Percentiles rank a stretch among this genome's conserved stretches.
Conservation (phyloP, 2,888 invertebrate genomes). For the Caenorhabditis sp. region DNA sequence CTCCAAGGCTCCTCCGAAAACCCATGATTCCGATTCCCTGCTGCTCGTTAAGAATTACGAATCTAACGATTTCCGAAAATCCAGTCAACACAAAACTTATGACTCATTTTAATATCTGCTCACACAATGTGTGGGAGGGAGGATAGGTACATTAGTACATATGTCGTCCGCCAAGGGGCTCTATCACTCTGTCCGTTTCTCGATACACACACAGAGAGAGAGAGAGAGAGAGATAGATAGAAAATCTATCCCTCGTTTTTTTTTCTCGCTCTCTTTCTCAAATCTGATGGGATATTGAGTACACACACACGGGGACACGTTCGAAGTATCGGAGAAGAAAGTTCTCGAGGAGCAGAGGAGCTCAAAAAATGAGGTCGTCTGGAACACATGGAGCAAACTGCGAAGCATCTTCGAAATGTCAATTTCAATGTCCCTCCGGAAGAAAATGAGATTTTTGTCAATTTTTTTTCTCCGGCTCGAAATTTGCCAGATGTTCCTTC, state of each 20-base stretch:
- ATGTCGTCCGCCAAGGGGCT: not conserved
- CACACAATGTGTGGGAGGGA: not conserved
- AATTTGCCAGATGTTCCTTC: not conserved
- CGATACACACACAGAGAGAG: too few species aligned
- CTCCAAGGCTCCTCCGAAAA: too few species aligned
- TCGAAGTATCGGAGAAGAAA: too few species aligned
- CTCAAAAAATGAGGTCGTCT: not conserved
- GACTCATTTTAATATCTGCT: not conserved
- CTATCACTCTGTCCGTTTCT: not conserved
- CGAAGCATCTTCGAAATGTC: not conserved
- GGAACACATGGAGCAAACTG: not conserved
- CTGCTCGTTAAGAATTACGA: too few species aligned
- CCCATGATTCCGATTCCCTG: too few species aligned
- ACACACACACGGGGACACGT: not conserved
- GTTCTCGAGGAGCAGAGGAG: not conserved
- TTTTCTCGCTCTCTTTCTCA: not conserved
- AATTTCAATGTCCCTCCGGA: too few species aligned
- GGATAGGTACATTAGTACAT: constrained; percentile 9
- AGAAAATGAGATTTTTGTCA: not conserved
- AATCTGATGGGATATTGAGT: not conserved
- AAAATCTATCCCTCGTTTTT: too few species aligned
- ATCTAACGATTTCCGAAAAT: too few species aligned
- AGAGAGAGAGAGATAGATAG: not conserved
- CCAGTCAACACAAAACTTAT: not conserved
- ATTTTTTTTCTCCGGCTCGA: not conserved